Conservation (phyloP, 2,797 vertebrate species). For the Anguilla megastoma region DNA sequence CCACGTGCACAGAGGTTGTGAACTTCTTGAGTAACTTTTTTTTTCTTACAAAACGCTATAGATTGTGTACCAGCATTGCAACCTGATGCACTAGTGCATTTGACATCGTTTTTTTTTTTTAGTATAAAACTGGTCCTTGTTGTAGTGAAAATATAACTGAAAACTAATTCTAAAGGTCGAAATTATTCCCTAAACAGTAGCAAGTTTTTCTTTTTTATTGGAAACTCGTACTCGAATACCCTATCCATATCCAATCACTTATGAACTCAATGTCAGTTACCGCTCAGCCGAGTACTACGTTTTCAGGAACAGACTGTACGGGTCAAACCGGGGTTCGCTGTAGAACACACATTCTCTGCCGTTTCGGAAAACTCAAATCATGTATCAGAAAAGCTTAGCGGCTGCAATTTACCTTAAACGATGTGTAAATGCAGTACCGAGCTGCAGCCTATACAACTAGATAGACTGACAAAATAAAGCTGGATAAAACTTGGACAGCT, state of each 20-base stretch:
- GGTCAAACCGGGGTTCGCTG: not conserved
- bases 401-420: not conserved
- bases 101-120: not conserved
- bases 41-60: constrained; percentile 33
- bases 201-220: not conserved
- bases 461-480: not conserved
- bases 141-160: not conserved
- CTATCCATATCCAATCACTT: not conserved
- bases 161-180: not conserved
- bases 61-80: constrained; percentile 23
- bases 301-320: not conserved
- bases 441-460: not conserved
- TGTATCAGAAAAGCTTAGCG: not conserved
- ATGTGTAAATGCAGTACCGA: not conserved
- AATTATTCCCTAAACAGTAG: not conserved
- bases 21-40: constrained; percentile 38
- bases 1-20: constrained; percentile 53
- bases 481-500: not conserved
- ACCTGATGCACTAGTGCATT: constrained; percentile 18
- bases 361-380: not conserved
- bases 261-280: not conserved
- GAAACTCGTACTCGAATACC: not conserved
- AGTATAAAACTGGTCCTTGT: not conserved
- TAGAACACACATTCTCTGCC: not conserved
- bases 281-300: not conserved